Evolutionary conservation across 64 coral and sea anemone species (phyloP), one percentile per base, ranked within the genome.

Genomic region (Cladopsammia gracilis): DNA sequence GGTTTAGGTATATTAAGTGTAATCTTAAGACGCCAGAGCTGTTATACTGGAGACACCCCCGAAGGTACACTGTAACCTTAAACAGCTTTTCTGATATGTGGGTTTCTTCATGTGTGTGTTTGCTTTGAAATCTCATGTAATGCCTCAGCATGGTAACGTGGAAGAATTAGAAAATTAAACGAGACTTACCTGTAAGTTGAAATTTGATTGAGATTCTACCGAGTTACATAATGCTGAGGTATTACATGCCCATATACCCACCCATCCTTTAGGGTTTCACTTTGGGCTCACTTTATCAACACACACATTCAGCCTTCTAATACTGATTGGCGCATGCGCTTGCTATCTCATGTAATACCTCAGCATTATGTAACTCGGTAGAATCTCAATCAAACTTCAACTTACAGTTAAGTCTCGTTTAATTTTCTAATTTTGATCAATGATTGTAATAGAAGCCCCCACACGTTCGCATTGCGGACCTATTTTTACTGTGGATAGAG

Each of bases 321-420:
- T 10, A 3, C 79, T 61, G 79, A 83, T 83, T 83, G 79, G 81
- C 81, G 58, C 81, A 83, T 83, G 79, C 79, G 79, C 23, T 82
- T 82, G 79, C 79, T 82, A 82, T 61, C 53, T 82, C 79, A 65
- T 85, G 81, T 54, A 61, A 85, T 85, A 56, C 64, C 81, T 85
- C 59, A 85, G 81, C 81, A 65, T 85, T 34, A 34, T 34, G 34
- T 34, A 34, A 34, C 34, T 34, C 34, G 34, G 34, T 34, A 34
- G 34, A 34, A 34, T 34, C 34, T 34, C 34, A 34, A 34, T 34
- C 34, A 34, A 34, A 34, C 34, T 34, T 34, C 34, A 34, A 34
- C 34, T 34, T 34, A 34, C 34, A 34, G 34, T 0, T 34, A 34
- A 34, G 34, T 34, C 34, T 34, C 34, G 34, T 34, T 34, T 34